Conservation (phyloP, 2,113 vertebrate species). For the Anthoscopus minutus region DNA sequence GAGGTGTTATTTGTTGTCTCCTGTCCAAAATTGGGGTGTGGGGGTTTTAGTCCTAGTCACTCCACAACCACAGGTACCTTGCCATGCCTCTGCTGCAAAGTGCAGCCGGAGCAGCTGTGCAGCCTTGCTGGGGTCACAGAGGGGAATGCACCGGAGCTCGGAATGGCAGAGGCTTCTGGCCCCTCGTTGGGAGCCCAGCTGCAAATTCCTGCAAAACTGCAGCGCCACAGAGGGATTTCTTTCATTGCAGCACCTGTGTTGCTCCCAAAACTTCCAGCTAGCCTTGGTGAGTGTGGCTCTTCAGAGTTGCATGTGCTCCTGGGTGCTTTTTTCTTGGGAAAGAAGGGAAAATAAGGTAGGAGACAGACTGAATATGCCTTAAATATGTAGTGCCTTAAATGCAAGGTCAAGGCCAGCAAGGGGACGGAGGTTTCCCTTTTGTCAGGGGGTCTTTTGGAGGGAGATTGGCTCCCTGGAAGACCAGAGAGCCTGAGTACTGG, state of each 20-base stretch:
- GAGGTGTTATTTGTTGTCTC: too few species aligned
- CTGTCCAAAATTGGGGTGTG: too few species aligned
- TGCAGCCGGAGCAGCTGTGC: too few species aligned
- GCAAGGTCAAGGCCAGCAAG: background rate
- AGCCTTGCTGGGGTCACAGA: background rate
- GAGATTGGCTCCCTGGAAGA: background rate
- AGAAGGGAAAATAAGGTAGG: background rate
- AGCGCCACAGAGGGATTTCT: rapidly evolving
- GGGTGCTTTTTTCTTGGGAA: rapidly evolving
- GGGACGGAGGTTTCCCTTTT: background rate
- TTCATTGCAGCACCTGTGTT: rapidly evolving
- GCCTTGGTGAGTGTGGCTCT: background rate
- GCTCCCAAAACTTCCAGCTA: background rate
- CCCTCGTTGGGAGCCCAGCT: background rate
- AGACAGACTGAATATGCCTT: background rate
- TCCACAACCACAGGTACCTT: too few species aligned
- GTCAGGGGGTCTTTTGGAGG: background rate
- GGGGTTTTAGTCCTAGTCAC: too few species aligned
- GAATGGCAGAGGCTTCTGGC: rapidly evolving
- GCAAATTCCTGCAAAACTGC: background rate
- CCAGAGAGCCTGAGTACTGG: background rate
- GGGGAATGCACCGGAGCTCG: rapidly evolving
- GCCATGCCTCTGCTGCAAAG: background rate
- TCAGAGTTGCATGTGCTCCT: background rate
- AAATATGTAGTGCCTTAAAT: background rate